These are phyloP conservation scores for Chrysochloris asiatica DNA, from an alignment of 2,113 vertebrate species.

Conservation along the genomic window DNA sequence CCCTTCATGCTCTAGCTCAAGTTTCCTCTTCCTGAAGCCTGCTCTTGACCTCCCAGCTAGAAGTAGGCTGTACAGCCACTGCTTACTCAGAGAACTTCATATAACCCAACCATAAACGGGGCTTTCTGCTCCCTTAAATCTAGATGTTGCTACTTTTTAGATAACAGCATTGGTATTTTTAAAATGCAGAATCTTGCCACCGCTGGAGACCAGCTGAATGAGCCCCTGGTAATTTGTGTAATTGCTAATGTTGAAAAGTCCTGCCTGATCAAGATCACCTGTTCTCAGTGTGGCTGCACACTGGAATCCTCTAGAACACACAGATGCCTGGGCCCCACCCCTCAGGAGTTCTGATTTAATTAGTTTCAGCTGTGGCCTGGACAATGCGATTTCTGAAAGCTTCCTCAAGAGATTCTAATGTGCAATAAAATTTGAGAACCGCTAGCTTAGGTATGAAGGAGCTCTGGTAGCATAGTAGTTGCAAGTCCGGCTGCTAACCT, in stretches of 20 bases:
- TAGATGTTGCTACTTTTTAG: not conserved
- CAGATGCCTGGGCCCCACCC: not conserved
- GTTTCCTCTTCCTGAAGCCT: not conserved
- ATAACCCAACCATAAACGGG: not conserved
- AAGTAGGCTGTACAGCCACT: not conserved
- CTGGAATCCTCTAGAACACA: not conserved
- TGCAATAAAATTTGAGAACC: not conserved
- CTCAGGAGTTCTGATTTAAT: not conserved
- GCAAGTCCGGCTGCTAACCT: too few relatives aligned
- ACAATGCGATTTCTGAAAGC: not conserved
- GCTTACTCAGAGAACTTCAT: not conserved
- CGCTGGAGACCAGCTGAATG: fast-evolving
- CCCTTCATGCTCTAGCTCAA: not conserved
- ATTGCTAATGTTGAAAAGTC: not conserved
- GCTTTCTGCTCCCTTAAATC: not conserved
- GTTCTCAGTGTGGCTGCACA: not conserved
- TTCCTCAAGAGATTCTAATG: not conserved
- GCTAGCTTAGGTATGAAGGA: too few relatives aligned
- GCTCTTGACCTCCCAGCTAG: not conserved
- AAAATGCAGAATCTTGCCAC: not conserved
- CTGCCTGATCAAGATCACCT: not conserved
- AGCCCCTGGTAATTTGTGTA: too few relatives aligned
- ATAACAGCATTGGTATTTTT: not conserved
- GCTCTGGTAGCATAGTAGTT: too few relatives aligned
- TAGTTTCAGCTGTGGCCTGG: not conserved